These are phyloP conservation scores for Vulpes lagopus DNA, from an alignment of 2,113 vertebrate genomes.

Conservation along the genomic window DNA sequence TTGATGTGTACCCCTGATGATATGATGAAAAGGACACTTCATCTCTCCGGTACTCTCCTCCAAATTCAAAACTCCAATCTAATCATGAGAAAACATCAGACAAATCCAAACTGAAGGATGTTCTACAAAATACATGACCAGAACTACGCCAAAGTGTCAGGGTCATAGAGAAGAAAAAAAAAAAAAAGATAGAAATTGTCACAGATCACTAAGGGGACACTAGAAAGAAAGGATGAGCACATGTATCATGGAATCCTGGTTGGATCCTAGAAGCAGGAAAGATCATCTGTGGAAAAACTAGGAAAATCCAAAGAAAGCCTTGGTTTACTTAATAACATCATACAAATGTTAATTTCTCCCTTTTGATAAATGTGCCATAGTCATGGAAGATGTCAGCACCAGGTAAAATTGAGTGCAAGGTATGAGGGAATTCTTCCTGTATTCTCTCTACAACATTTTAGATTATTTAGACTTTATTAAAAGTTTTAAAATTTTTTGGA, in stretches of 20 bases:
- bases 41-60: not conserved
- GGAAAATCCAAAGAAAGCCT: not conserved
- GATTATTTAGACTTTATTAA: not conserved
- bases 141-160: not conserved
- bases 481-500: not conserved
- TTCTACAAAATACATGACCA: not conserved
- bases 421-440: not conserved
- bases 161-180: not conserved
- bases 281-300: not conserved
- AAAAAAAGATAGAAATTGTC: not conserved
- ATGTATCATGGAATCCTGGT: not conserved
- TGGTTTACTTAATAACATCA: not conserved
- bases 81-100: conserved; percentile 6
- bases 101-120: not conserved
- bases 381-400: not conserved
- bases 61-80: not conserved
- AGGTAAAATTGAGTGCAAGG: not conserved
- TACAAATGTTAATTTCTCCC: not conserved
- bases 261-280: not conserved
- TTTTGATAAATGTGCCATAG: not conserved
- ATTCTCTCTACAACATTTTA: not conserved
- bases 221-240: not conserved
- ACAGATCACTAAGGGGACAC: not conserved
- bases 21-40: not conserved
- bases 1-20: not conserved